A percentile compares a stretch with the other conserved stretches of the same genome.
Evolutionary conservation across 1,140 invertebrate genomes (phyloP).

Genomic region (Hyles euphorbiae): DNA sequence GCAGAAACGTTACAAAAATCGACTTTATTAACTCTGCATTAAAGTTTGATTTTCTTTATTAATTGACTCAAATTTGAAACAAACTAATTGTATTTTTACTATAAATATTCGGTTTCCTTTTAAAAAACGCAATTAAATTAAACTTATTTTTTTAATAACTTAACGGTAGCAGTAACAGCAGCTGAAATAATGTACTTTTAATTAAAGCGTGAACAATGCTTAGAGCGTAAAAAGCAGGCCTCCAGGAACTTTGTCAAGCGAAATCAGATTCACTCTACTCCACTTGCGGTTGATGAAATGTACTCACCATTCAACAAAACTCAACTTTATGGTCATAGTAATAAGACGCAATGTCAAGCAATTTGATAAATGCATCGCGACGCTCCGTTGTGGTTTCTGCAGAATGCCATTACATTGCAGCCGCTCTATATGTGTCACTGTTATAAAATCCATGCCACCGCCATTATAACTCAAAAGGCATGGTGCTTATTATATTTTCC

Average conservation of each 20-base stretch:
- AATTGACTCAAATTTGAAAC: not conserved
- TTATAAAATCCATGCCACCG: conserved; percentile 13
- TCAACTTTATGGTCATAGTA: conserved; percentile 8
- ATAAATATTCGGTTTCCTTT: not conserved
- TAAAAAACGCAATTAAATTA: conserved; percentile 1
- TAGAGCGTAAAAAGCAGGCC: too few species aligned
- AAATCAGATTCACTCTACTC: conserved; percentile 17
- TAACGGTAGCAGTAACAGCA: too few species aligned
- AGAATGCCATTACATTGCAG: conserved; percentile 43
- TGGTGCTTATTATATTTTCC: too few species aligned
- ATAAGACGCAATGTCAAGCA: conserved; percentile 7
- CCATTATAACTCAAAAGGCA: not conserved
- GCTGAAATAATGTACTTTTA: too few species aligned
- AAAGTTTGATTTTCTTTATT: too few species aligned
- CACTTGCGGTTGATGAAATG: conserved; percentile 16
- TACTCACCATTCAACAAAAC: conserved; percentile 13
- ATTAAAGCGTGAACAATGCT: too few species aligned
- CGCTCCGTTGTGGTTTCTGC: conserved; percentile 31
- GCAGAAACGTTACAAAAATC: not conserved
- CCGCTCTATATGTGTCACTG: conserved; percentile 36
- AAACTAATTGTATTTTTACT: not conserved
- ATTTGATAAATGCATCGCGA: conserved; percentile 9
- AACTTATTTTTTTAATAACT: too few species aligned
- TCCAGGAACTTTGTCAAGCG: conserved; percentile 1
- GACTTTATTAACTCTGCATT: not conserved